Evolutionary conservation across 2,888 invertebrate genomes (phyloP).

Genomic region (Hylaea fasciaria): DNA sequence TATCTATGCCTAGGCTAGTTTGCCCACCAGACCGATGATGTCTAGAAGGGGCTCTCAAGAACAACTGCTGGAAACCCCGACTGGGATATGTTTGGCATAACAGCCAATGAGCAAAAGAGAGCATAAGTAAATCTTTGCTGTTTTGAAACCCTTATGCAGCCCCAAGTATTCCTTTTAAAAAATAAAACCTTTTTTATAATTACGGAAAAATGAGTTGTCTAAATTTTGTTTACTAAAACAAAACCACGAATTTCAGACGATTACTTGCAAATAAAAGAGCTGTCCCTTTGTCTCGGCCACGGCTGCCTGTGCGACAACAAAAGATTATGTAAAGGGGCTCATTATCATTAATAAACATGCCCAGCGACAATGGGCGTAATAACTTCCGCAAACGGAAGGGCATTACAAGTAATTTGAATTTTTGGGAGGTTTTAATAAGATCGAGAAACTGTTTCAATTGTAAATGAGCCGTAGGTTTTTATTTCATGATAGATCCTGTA

Average conservation of each 20-base stretch:
- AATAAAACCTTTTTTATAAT: too few species aligned
- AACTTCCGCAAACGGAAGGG: slow-evolving; percentile 21
- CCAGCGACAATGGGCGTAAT: slow-evolving; percentile 32
- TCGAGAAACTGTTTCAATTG: slow-evolving; percentile 5
- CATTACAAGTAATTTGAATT: slow-evolving; percentile 19
- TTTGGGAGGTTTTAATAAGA: slow-evolving; percentile 11
- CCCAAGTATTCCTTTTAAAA: too few species aligned
- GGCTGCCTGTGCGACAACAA: slow-evolving; percentile 25
- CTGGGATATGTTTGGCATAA: too few species aligned
- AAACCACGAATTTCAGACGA: slow-evolving; percentile 29
- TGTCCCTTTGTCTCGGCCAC: slow-evolving; percentile 17
- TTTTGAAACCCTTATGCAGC: too few species aligned
- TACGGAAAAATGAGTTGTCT: too few species aligned
- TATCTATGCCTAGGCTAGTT: too few species aligned
- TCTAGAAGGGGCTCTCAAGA: too few species aligned
- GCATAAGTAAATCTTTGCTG: too few species aligned
- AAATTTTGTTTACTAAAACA: not conserved
- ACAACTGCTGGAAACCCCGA: too few species aligned
- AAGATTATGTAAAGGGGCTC: slow-evolving; percentile 38
- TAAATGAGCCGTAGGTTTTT: not conserved
- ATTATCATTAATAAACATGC: slow-evolving; percentile 37
- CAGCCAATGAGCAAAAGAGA: too few species aligned
- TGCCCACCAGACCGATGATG: too few species aligned
- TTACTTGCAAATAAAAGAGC: slow-evolving; percentile 21
- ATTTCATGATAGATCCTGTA: not conserved